Evolutionary conservation across 2,888 invertebrate species (phyloP), one percentile per base, ranked within the genome.

Genomic region (Meiosimyza platycephala): DNA sequence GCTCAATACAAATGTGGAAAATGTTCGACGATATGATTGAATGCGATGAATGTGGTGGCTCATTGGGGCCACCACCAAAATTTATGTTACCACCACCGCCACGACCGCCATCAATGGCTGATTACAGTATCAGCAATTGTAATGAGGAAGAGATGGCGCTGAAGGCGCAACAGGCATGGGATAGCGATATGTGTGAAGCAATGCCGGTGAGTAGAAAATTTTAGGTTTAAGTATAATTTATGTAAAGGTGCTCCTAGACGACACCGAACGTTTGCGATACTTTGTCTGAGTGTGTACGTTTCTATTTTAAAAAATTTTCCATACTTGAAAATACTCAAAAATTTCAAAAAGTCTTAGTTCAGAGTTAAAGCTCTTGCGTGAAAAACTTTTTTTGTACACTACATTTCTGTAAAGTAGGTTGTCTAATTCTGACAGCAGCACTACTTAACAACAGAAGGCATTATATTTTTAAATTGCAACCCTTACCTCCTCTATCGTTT

Each of bases 21-120:
- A 87, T 87, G 87, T 83, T 85, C 70, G 86, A 86, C 72, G 84
- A 86, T 75, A 81, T 84, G 80, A 82, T 86, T 77, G 86, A 87
- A 73, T 87, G 87, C 80, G 84, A 85, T 78, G 87, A 86, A 76
- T 87, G 87, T 79, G 85, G 85, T 64, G 85, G 84, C 75, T 80
- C 83, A 18, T 76, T 85, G 67, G 87, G 84, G 52, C 85, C 86
- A 65, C 87, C 87, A 72, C 87, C 87, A 75, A 85, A 86, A 82
- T 87, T 87, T 76, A 81, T 84, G 72, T 82, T 87, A 77, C 87
- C 87, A 65, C 87, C 87, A 13, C 87, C 87, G 0, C 77, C 86
- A 40, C 87, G 87, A 47, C 86, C 87, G 40, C 84, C 83, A 55
- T 77, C 87, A 73, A 83, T 82, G 66, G 83, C 82, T 50, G 82